A percentile compares a stretch with the other conserved stretches of the same genome.
These are phyloP conservation scores for Petrocephalus zakoni DNA, from an alignment of 2,113 vertebrate species.

Conservation along the genomic window DNA sequence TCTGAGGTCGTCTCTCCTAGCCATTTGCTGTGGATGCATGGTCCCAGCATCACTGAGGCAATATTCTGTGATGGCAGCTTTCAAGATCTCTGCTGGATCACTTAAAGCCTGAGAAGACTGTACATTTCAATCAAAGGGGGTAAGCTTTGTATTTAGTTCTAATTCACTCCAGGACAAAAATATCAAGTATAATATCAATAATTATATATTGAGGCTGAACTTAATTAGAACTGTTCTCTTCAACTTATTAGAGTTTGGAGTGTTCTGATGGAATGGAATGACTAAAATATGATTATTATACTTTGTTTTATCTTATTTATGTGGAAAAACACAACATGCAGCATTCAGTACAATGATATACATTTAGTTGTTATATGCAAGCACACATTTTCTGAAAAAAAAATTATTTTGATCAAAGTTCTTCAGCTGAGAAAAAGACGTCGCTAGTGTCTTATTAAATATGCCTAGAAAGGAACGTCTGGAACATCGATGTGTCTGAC, in stretches of 20 bases:
- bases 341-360: background rate
- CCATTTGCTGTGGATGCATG: background rate
- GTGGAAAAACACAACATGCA: background rate
- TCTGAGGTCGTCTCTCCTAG: background rate
- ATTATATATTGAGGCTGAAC: background rate
- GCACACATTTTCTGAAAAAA: background rate
- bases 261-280: background rate
- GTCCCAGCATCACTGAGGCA: background rate
- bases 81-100: background rate
- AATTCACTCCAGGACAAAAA: background rate
- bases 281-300: slow-evolving; percentile 5
- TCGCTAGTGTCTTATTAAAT: background rate
- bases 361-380: background rate
- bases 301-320: background rate
- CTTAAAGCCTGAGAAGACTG: background rate
- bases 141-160: background rate
- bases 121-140: background rate
- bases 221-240: background rate
- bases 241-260: background rate
- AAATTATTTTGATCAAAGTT: background rate
- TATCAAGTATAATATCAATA: background rate
- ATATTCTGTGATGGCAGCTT: background rate
- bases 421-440: background rate
- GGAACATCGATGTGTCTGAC: background rate
- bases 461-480: background rate